Percentiles rank a stretch among this genome's conserved stretches.
phyloP scores from a whole-genome alignment of 2,113 vertebrate genomes.

The Marcusenius ussheri region DNA sequence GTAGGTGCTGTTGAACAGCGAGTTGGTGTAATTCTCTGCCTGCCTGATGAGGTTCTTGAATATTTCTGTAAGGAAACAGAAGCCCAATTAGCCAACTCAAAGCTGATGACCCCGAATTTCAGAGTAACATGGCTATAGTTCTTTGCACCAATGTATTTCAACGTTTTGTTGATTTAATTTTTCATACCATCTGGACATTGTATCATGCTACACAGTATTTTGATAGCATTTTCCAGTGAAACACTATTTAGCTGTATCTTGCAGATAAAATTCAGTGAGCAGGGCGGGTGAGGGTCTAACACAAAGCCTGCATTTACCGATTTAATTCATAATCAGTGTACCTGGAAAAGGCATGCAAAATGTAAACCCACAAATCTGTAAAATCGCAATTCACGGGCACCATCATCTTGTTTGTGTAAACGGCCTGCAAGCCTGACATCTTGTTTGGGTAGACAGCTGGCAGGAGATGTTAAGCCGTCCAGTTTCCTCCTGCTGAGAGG shows the following conservation, averaged over 20 bases:
- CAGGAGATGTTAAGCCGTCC: background rate
- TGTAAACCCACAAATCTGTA: background rate
- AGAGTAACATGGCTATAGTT: background rate
- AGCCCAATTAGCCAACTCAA: slow-evolving; percentile 4
- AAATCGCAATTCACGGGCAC: background rate
- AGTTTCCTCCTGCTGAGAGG: background rate
- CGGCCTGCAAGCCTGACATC: background rate
- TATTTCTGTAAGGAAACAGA: slow-evolving; percentile 59
- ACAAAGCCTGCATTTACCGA: background rate
- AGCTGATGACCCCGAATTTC: background rate
- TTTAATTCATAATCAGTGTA: background rate
- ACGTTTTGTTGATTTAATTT: background rate
- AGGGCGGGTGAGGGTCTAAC: background rate
- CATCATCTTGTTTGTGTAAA: background rate
- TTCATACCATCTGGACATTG: background rate
- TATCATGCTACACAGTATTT: background rate
- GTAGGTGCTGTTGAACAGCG: slow-evolving; percentile 60
- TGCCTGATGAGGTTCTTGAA: slow-evolving; percentile 69
- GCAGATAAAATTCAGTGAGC: background rate
- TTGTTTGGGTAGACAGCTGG: background rate
- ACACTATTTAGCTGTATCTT: background rate
- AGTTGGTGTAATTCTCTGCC: slow-evolving; percentile 72
- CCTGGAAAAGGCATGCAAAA: background rate
- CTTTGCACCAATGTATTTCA: background rate
- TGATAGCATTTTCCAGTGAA: background rate